These are phyloP conservation scores for Bombus picipes DNA, from an alignment of 1,140 invertebrate species.

Conservation along the genomic window DNA sequence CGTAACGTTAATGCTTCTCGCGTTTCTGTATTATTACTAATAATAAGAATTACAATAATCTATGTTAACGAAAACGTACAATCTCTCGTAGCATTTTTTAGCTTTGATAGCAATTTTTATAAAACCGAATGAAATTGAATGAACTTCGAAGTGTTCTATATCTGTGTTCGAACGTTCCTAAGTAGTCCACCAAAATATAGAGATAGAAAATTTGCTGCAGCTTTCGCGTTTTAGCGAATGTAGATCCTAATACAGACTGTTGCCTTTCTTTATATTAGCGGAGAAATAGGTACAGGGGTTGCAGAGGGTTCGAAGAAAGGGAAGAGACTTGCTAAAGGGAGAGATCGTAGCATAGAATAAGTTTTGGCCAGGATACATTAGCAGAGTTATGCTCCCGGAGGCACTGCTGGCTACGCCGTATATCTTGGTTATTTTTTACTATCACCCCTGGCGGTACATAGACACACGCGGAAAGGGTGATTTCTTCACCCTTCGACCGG, in stretches of 20 bases:
- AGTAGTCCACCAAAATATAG: no score
- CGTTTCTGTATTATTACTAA: no score
- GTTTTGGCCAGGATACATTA: constrained; percentile 76
- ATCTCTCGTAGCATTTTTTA: neutral
- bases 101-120: neutral
- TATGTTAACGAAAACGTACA: neutral
- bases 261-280: constrained; percentile 61
- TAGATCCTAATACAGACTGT: constrained; percentile 70
- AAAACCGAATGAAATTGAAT: neutral
- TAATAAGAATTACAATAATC: neutral
- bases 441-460: constrained; percentile 64
- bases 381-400: constrained; percentile 74
- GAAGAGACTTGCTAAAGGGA: constrained; percentile 42
- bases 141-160: neutral
- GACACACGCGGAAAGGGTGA: constrained; percentile 50
- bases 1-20: no score
- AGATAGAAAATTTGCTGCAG: constrained; percentile 24
- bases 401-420: constrained; percentile 69
- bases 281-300: constrained; percentile 54
- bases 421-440: constrained; percentile 80
- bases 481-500: constrained; percentile 41
- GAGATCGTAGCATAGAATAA: constrained; percentile 68
- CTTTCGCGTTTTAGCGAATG: constrained; percentile 59
- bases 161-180: neutral
- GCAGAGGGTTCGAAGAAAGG: constrained; percentile 45